Percentiles rank a stretch among this genome's conserved stretches.
phyloP scores from a whole-genome alignment of 2,797 vertebrate species.

The Chelmon rostratus region DNA sequence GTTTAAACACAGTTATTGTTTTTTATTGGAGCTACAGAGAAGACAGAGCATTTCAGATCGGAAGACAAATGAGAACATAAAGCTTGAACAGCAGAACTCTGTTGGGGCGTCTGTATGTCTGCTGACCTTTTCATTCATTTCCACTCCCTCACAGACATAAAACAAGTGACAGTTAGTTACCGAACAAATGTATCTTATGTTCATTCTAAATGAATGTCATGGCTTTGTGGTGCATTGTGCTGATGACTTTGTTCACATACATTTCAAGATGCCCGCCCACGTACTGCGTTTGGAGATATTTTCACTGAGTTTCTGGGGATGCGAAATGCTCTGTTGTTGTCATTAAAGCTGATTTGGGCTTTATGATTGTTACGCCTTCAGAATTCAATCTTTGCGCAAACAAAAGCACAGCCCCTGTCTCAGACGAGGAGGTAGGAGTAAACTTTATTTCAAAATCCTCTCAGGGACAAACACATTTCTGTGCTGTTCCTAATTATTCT shows the following conservation, averaged over 20 bases:
- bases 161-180: conserved; percentile 8
- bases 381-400: conserved; percentile 40
- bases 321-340: conserved; percentile 38
- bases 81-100: conserved; percentile 23
- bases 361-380: conserved; percentile 40
- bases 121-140: conserved; percentile 53
- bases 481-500: conserved; percentile 64
- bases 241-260: conserved; percentile 16
- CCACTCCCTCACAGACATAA: conserved; percentile 12
- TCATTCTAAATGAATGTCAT: conserved; percentile 6
- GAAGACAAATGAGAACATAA: conserved; percentile 30
- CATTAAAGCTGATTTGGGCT: conserved; percentile 35
- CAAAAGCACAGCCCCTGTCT: conserved; percentile 33
- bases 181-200: conserved; percentile 14
- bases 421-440: conserved; percentile 28
- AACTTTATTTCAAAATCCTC: conserved; percentile 59
- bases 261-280: conserved; percentile 18
- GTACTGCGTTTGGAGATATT: neutral
- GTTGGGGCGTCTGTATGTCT: conserved; percentile 26
- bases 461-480: conserved; percentile 46
- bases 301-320: conserved; percentile 7
- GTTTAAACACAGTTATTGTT: conserved; percentile 12
- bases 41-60: conserved; percentile 19
- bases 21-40: conserved; percentile 26
- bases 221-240: neutral